Conservation (phyloP, 2,797 vertebrate species). For the Graptemys geographica region DNA sequence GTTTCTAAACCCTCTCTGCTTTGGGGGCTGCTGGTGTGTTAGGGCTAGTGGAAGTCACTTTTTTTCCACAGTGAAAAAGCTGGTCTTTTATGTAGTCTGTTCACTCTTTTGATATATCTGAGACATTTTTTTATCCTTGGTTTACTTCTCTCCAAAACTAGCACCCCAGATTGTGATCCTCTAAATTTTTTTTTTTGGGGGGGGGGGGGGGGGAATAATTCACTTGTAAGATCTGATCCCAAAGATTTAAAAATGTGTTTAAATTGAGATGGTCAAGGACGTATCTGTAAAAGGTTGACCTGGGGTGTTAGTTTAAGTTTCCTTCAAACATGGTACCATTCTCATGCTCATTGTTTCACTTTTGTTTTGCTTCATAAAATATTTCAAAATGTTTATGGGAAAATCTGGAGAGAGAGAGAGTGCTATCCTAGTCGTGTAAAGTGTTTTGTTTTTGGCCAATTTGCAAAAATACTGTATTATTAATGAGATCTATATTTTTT, state of each 20-base stretch:
- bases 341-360: neutral
- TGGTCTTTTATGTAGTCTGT: neutral
- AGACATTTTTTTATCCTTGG: neutral
- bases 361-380: neutral
- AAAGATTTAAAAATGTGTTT: neutral
- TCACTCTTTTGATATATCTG: neutral
- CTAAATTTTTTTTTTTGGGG: too few relatives aligned
- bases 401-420: accelerated
- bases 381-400: neutral
- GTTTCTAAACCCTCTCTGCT: neutral
- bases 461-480: accelerated
- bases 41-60: too few relatives aligned
- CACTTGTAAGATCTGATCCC: neutral
- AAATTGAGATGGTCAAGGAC: neutral
- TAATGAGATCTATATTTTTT: accelerated
- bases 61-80: neutral
- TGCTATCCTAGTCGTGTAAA: neutral
- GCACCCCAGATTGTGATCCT: neutral
- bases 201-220: neutral
- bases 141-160: neutral
- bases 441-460: accelerated
- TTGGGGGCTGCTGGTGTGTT: neutral
- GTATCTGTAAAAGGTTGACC: neutral
- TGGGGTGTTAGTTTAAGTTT: neutral
- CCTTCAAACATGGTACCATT: neutral